phyloP scores from a whole-genome alignment of 2,888 invertebrate species.

The Nipponacmea schrenckii region DNA sequence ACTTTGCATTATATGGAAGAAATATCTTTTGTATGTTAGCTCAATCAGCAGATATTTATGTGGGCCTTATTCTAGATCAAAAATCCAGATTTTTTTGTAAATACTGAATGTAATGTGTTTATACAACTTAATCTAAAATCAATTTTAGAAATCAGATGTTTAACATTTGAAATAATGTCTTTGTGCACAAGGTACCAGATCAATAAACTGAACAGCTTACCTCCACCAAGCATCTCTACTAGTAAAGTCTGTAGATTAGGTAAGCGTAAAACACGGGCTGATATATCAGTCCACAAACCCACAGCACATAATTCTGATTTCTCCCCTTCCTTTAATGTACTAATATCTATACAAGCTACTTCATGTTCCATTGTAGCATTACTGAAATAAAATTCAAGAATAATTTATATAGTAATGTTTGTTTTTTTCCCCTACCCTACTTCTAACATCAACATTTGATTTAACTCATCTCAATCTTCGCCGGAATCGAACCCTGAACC shows the following conservation, averaged over 20 bases:
- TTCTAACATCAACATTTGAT: no score
- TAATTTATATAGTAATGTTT: no score
- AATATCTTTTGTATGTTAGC: no score
- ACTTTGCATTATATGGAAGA: no score
- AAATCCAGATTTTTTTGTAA: no score
- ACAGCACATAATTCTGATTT: constrained; percentile 79
- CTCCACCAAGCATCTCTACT: constrained; percentile 87
- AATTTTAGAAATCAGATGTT: not conserved
- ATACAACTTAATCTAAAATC: not conserved
- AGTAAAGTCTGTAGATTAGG: constrained; percentile 84
- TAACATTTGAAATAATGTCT: not conserved
- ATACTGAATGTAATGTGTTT: not conserved
- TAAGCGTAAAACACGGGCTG: constrained; percentile 84
- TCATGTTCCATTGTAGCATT: constrained; percentile 83
- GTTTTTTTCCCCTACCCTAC: no score
- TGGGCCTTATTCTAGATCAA: no score
- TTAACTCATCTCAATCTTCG: no score
- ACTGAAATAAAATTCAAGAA: constrained; percentile 42
- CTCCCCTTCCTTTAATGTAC: constrained; percentile 72
- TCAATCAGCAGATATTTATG: no score
- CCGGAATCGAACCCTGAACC: no score
- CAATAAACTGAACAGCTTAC: constrained; percentile 34
- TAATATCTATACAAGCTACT: constrained; percentile 94
- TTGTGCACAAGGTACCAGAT: not conserved
- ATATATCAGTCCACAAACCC: constrained; percentile 97